Evolutionary conservation across 2,888 invertebrate genomes (phyloP), one percentile per base, ranked within the genome.

Genomic region (Empis stercorea): DNA sequence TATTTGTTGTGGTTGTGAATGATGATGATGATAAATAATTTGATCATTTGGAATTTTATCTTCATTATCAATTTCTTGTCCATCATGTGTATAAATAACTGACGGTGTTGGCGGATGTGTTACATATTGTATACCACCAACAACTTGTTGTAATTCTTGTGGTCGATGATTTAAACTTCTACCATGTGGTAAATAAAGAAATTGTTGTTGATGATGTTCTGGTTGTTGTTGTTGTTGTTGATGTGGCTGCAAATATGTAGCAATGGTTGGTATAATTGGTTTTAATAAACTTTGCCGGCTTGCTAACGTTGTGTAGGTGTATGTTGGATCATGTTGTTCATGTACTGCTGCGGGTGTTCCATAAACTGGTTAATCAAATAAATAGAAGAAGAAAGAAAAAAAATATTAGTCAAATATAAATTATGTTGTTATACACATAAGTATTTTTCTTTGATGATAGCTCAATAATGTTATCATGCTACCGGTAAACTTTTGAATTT

Each of bases 391-490:
- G 17, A 23, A 27, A 40, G 23, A n/a, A 15, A n/a, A n/a, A n/a
- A n/a, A n/a, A n/a, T n/a, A 41, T 41, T 27, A 27, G 23, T 27
- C 23, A 27, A 27, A 27, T 27, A 9, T 9, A 6, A 27, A 6
- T 27, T 27, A 2, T 7, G 2, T 27, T 6, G 23, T 7, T n/a
- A n/a, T n/a, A n/a, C 23, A 9, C 7, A 27, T 27, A 27, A 27
- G 23, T 17, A 14, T 27, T n/a, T n/a, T n/a, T n/a, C 27, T 4
- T 27, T 10, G 10, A 2, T 30, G 17, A 30, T 16, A 14, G 27
- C 9, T 42, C 14, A 23, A 27, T 30, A 15, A 9, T 37, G 48
- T n/a, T 53, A 49, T 10, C 51, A 50, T 5, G 52, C 43, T 6
- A 52, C n/a, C 7, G 46, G 45, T 14, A n/a, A 45, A 30, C 13